Percentiles rank a stretch among this genome's conserved stretches.
phyloP scores from a whole-genome alignment of 2,797 vertebrate species.

The Menidia menidia region DNA sequence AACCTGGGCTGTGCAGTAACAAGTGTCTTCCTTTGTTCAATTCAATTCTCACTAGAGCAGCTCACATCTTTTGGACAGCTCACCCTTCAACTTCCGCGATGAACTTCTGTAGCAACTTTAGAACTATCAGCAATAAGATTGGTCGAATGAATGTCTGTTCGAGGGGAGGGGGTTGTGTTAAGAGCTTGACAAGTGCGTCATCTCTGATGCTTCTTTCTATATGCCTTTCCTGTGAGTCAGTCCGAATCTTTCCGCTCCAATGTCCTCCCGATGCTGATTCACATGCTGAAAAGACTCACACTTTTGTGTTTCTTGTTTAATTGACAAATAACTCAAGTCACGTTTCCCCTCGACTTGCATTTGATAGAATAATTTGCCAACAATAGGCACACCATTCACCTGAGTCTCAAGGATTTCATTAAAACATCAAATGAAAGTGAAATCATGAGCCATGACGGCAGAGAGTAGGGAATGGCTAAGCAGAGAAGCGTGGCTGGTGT shows the following conservation, averaged over 20 bases:
- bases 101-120: conserved; percentile 31
- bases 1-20: conserved; percentile 42
- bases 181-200: conserved; percentile 15
- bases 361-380: conserved; percentile 81
- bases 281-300: conserved; percentile 45
- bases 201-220: conserved; percentile 6
- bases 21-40: conserved; percentile 43
- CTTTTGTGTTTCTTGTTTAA: conserved; percentile 56
- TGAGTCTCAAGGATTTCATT: conserved; percentile 80
- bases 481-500: conserved; percentile 77
- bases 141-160: conserved; percentile 28
- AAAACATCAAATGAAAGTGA: conserved; percentile 85
- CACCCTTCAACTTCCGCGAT: conserved; percentile 42
- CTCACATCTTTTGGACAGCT: conserved; percentile 37
- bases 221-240: conserved; percentile 23
- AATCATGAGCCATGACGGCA: conserved; percentile 81
- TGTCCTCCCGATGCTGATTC: conserved; percentile 26
- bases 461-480: conserved; percentile 76
- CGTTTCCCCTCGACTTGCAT: conserved; percentile 69
- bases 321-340: conserved; percentile 68
- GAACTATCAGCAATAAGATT: conserved; percentile 35
- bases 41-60: conserved; percentile 37
- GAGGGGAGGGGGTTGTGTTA: background rate
- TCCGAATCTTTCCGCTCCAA: conserved; percentile 33
- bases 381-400: conserved; percentile 78